A percentile compares a stretch with the other conserved stretches of the same genome.
Conservation (phyloP, 2,797 vertebrate genomes). For the Pangasius sanitwongsei region DNA sequence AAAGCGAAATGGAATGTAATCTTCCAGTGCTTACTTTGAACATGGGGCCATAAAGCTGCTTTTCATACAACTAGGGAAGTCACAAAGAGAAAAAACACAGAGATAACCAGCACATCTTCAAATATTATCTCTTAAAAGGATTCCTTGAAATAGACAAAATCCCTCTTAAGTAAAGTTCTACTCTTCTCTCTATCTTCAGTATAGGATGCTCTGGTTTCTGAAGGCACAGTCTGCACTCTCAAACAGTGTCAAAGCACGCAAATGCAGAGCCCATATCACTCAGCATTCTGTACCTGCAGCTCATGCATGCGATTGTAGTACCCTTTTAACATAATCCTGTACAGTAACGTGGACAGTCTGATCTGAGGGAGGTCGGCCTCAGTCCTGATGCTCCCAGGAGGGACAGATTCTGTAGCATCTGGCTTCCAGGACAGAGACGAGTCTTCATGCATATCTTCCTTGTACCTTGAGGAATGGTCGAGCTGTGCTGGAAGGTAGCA, state of each 20-base stretch:
- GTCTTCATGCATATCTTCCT: too few relatives aligned
- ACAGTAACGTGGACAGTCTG: too few relatives aligned
- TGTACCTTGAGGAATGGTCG: neutral
- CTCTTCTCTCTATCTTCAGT: too few relatives aligned
- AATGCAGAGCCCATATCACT: too few relatives aligned
- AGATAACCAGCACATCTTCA: too few relatives aligned
- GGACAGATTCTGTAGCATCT: neutral
- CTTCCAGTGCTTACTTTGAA: slow-evolving; percentile 69
- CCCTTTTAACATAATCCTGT: slow-evolving; percentile 69
- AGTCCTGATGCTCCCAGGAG: slow-evolving; percentile 59
- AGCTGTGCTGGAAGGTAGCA: neutral
- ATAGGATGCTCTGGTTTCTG: too few relatives aligned
- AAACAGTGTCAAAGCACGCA: too few relatives aligned
- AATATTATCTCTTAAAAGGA: too few relatives aligned
- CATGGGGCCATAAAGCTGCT: slow-evolving; percentile 81
- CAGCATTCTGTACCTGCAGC: slow-evolving; percentile 70
- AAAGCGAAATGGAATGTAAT: slow-evolving; percentile 52
- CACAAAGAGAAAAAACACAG: neutral
- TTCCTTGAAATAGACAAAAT: too few relatives aligned
- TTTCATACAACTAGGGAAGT: slow-evolving; percentile 70
- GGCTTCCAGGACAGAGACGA: too few relatives aligned
- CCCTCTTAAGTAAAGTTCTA: too few relatives aligned
- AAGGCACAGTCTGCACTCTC: neutral
- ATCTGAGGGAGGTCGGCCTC: slow-evolving; percentile 67
- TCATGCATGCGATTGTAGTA: slow-evolving; percentile 70